Evolutionary conservation across 1,140 invertebrate genomes (phyloP).

Genomic region (Panagrolaimus sp.): DNA sequence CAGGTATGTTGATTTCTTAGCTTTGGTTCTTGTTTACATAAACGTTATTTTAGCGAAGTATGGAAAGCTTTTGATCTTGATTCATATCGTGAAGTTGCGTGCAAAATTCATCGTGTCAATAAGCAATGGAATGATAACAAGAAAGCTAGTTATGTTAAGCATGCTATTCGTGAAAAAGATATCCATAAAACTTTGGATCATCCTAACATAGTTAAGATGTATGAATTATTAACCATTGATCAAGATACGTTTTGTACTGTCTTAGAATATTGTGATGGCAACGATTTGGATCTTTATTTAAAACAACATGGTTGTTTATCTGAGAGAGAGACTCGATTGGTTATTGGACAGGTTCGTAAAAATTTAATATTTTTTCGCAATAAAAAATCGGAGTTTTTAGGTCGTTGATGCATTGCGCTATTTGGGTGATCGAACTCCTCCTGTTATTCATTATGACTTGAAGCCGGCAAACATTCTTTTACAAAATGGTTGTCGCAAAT

Average conservation of each 20-base stretch:
- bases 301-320: slow-evolving; percentile 98
- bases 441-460: slow-evolving; percentile 98
- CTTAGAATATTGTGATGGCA: slow-evolving; percentile 98
- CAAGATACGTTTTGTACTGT: slow-evolving; percentile 99
- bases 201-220: slow-evolving; percentile 92
- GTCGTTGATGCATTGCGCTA: slow-evolving; percentile 92
- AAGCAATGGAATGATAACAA: slow-evolving; percentile 99
- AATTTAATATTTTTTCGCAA: not conserved
- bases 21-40: no score
- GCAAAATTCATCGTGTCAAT: slow-evolving; percentile 99
- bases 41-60: slow-evolving; percentile 38
- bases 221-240: slow-evolving; percentile 99
- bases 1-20: no score
- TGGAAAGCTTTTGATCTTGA: slow-evolving; percentile 83
- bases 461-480: slow-evolving; percentile 79
- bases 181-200: slow-evolving; percentile 98
- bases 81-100: slow-evolving; percentile 96
- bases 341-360: slow-evolving; percentile 79
- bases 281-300: slow-evolving; percentile 99
- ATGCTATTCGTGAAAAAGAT: slow-evolving; percentile 97
- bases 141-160: slow-evolving; percentile 97
- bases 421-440: slow-evolving; percentile 98
- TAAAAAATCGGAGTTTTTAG: slow-evolving; percentile 59
- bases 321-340: slow-evolving; percentile 93
- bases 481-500: slow-evolving; percentile 70